Conservation (phyloP, 2,797 vertebrate species). For the Rhinogobio ventralis region DNA sequence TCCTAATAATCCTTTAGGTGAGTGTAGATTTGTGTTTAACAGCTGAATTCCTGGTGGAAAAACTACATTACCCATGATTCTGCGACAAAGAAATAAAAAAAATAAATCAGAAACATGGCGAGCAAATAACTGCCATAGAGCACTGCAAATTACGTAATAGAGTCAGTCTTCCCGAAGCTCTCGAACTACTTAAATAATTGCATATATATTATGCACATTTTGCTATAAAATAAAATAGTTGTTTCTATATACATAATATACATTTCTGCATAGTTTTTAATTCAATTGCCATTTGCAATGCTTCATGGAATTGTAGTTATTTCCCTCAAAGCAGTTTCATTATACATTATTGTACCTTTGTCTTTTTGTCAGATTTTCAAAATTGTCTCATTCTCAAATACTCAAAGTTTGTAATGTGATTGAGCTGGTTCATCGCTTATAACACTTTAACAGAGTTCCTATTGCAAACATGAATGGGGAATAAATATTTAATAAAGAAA, state of each 20-base stretch:
- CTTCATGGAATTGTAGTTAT: neutral
- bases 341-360: neutral
- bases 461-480: neutral
- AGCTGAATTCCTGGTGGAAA: neutral
- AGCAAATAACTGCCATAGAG: neutral
- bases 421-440: too few species aligned
- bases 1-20: too few species aligned
- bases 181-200: neutral
- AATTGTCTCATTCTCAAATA: neutral
- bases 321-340: neutral
- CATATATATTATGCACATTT: neutral
- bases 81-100: neutral
- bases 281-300: neutral
- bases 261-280: neutral
- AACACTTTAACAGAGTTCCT: neutral
- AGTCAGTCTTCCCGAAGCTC: neutral
- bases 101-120: neutral
- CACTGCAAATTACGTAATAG: neutral
- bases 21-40: neutral
- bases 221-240: too few species aligned
- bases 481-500: neutral
- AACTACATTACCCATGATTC: neutral
- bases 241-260: too few species aligned
- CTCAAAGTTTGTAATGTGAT: neutral
- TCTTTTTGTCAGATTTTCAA: neutral